Base-by-base conservation (phyloP, 2,797 vertebrate genomes). In the Sorex maritimensis region DNA sequence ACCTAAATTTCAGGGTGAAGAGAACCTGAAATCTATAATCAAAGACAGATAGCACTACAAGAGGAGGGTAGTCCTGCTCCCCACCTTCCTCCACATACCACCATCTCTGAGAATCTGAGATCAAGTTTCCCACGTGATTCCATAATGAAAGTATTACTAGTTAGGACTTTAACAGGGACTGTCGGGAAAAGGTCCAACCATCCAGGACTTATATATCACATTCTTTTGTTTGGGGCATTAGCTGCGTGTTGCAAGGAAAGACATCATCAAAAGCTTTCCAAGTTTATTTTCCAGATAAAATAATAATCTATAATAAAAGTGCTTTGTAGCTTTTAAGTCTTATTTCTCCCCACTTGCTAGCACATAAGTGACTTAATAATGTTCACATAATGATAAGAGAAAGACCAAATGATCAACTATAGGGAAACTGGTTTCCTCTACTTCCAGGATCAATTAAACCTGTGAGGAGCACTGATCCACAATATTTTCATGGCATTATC, bases 351-450 rank as follows among this genome's bases (percentile, higher is more conserved):
- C 52, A 81, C 44, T 65, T 91, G 38, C 67, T 67, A 17, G 61
- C n/a, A 15, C 63, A 19, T 41, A 55, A 3, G 55, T 49, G 30
- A 41, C 26, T 75, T 81, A 55, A 15, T n/a, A 30, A 84, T 52
- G 34, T 75, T 63, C 41, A 44, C 21, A 86, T 44, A 82, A 93
- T 77, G 68, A 86, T 14, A 23, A 88, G 74, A 34, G 72, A 79
- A 41, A 87, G 68, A 82, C 17, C 6, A 74, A 74, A 74, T 12
- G 44, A 46, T 74, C 38, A 84, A 9, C 21, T 4, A 2, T 0
- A 2, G 9, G 21, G n/a, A 4, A 85, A 61, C 30, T 24, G 77
- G 73, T 80, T 38, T 24, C 8, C 26, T 77, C 55, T n/a, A 6
- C 4, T 84, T 52, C 79, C 28, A 68, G 61, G 34, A 23, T 12